Evolutionary conservation across 2,888 invertebrate genomes (phyloP).

Genomic region (Lasioglossum leucozonium): DNA sequence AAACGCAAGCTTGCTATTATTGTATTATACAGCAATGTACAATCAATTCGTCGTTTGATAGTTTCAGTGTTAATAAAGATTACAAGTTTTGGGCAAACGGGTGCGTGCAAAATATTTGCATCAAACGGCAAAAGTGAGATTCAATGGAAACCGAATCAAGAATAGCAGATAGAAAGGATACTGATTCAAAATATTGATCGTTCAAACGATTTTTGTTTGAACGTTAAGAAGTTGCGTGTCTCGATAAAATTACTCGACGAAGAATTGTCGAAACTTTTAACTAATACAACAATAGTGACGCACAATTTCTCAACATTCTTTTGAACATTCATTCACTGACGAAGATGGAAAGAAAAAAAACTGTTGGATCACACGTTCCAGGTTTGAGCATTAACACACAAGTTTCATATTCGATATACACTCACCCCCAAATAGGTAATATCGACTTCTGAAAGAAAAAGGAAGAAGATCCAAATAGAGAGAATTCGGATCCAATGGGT

Average conservation of each 20-base stretch:
- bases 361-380: neutral
- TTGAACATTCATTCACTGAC: neutral
- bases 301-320: neutral
- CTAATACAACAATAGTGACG: neutral
- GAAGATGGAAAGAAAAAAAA: neutral
- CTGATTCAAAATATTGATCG: neutral
- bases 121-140: neutral
- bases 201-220: neutral
- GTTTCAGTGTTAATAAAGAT: neutral
- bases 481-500: neutral
- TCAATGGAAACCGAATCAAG: neutral
- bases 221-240: neutral
- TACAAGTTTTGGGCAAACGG: neutral
- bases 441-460: conserved; percentile 6
- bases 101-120: neutral
- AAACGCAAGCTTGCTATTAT: neutral
- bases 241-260: neutral
- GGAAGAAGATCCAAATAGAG: neutral
- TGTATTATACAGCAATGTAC: neutral
- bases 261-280: neutral
- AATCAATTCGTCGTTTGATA: neutral
- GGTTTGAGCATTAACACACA: neutral
- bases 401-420: neutral
- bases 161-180: neutral
- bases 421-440: neutral